Conservation (phyloP, 2,113 vertebrate species). For the Neoarius graeffei region DNA sequence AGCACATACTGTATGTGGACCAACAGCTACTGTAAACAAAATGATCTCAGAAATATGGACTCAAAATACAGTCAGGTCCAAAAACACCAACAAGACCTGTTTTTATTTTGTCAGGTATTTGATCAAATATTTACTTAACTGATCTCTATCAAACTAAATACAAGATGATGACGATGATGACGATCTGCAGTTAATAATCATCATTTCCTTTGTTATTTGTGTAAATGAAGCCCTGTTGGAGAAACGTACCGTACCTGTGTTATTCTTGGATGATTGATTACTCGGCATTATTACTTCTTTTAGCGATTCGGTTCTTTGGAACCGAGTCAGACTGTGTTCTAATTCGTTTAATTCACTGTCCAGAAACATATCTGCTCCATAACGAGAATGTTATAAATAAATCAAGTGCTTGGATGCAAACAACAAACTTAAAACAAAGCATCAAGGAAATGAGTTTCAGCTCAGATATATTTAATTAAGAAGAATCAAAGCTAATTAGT, state of each 20-base stretch:
- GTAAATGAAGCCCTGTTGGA: not conserved
- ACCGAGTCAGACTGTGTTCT: not conserved
- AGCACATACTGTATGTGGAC: not conserved
- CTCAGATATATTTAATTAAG: not conserved
- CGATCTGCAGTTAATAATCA: too few relatives aligned
- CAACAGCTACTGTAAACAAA: not conserved
- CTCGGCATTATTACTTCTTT: not conserved
- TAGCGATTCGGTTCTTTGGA: not conserved
- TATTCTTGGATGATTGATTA: not conserved
- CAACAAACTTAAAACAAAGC: too few relatives aligned
- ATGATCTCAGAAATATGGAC: not conserved
- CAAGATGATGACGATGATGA: not conserved
- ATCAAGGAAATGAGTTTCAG: not conserved
- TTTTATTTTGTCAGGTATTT: not conserved
- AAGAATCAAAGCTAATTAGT: not conserved
- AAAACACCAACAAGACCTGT: not conserved
- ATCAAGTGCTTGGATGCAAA: not conserved
- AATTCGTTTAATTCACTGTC: too few relatives aligned
- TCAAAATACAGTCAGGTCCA: not conserved
- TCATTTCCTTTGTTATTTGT: not conserved
- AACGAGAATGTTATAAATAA: not conserved
- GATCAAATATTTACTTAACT: not conserved
- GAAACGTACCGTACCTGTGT: not conserved
- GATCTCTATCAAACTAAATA: constrained; percentile 7
- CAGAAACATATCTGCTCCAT: not conserved